phyloP scores from a whole-genome alignment of 2,888 invertebrate species.

The Agriopis marginaria region DNA sequence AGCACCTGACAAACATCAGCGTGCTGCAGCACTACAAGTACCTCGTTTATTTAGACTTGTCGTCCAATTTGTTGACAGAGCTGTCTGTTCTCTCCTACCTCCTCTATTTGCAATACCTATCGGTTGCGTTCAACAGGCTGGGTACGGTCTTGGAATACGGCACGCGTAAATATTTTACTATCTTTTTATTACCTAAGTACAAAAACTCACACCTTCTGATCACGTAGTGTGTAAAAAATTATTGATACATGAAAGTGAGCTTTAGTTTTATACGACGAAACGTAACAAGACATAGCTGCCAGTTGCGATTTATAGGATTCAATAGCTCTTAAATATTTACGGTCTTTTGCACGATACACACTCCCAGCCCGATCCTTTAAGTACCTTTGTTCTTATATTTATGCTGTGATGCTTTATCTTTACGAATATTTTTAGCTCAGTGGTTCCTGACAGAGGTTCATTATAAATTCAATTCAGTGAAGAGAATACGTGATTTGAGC shows the following conservation, averaged over 20 bases:
- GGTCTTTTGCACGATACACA: constrained; percentile 10
- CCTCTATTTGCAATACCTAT: constrained; percentile 85
- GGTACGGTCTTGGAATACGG: constrained; percentile 82
- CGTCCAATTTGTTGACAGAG: constrained; percentile 83
- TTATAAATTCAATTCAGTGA: constrained; percentile 86
- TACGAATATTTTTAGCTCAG: constrained; percentile 72
- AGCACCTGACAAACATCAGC: constrained; percentile 79
- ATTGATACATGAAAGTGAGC: constrained; percentile 6
- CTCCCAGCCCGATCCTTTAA: constrained; percentile 5
- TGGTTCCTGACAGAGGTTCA: constrained; percentile 88
- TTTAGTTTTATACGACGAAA: constrained; percentile 12
- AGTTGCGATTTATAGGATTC: constrained; percentile 7
- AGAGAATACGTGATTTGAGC: constrained; percentile 81
- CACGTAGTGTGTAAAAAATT: constrained; percentile 11
- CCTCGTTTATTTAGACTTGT: constrained; percentile 87
- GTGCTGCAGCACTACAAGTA: constrained; percentile 84
- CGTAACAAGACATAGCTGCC: neutral
- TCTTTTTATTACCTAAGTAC: constrained; percentile 17
- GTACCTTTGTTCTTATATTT: constrained; percentile 9
- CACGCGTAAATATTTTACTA: constrained; percentile 69
- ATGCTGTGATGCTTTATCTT: constrained; percentile 21
- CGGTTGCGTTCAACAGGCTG: constrained; percentile 85
- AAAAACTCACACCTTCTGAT: constrained; percentile 9
- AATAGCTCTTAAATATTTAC: constrained; percentile 14
- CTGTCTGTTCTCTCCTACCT: constrained; percentile 82